Evolutionary conservation across 2,113 vertebrate genomes (phyloP).

Genomic region (Synodontis membranacea): DNA sequence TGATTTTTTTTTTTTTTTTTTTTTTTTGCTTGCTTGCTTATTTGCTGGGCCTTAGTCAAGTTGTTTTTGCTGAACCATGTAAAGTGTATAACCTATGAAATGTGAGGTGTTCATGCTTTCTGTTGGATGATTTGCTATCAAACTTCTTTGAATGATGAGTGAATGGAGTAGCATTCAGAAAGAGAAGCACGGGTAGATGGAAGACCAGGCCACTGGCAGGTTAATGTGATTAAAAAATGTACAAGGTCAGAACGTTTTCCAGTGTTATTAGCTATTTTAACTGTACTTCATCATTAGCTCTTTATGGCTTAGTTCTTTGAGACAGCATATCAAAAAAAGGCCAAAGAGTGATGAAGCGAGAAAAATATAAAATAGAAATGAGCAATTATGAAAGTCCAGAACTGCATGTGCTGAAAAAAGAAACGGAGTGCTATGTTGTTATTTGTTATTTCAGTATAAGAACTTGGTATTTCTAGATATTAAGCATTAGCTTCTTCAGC

Average conservation of each 20-base stretch:
- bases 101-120: background rate
- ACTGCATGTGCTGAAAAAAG: background rate
- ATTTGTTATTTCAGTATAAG: background rate
- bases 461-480: background rate
- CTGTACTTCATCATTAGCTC: background rate
- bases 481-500: too few relatives aligned
- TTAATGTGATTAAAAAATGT: background rate
- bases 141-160: background rate
- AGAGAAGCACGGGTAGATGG: background rate
- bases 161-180: background rate
- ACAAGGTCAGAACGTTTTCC: background rate
- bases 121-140: background rate
- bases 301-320: background rate
- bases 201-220: background rate
- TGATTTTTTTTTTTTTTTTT: conserved; percentile 52
- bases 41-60: conserved; percentile 19
- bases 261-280: background rate
- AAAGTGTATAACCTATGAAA: conserved; percentile 11
- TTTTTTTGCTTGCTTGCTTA: conserved; percentile 37
- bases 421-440: background rate
- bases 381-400: background rate
- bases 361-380: background rate
- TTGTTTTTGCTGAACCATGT: conserved; percentile 28
- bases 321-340: background rate
- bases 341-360: background rate